Base-by-base conservation (phyloP, 2,888 invertebrate genomes). In the Boloria selene region DNA sequence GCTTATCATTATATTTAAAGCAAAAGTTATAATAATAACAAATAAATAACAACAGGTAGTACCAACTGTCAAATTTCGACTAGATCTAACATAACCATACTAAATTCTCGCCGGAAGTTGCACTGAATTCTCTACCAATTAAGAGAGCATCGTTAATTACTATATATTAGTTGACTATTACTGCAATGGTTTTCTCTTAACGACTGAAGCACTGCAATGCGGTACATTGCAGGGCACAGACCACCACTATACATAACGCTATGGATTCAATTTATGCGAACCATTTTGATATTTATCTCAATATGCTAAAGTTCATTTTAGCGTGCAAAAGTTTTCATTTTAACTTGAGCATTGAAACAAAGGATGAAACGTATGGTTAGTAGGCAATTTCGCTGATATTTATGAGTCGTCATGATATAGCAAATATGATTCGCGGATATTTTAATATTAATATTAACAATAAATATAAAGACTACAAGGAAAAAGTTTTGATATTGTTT, bases 111-210 rank as follows among this genome's bases (percentile, higher is more conserved):
- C 51, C 45, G 64, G 67, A 67, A 63, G 67, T 62, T 67, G 62
- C 58, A 63, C 69, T 68, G 61, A 68, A 72, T 69, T 62, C 62
- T 62, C 61, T 65, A 63, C 64, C 71, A 71, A 73, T 74, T 73
- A 73, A 73, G 70, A 65, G 69, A 71, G 70, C 72, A 71, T 69
- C 71, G 70, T 72, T 74, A 74, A 74, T 72, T 72, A 72, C 73
- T 72, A 74, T 70, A 74, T 74, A 73, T 73, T 71, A 73, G 74
- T 71, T 71, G 70, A 70, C 71, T 68, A 71, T 73, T 73, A 73
- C 73, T 70, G 74, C 72, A 73, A 72, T 68, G 72, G 72, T 67
- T 71, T 70, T 70, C 70, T 72, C 70, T 65, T 69, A 71, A 69
- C 71, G 69, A 72, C 67, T 72, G 65, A 68, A 69, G 68, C 66